Evolutionary conservation across 2,888 invertebrate species (phyloP).

Genomic region (Nephrotoma flavescens): DNA sequence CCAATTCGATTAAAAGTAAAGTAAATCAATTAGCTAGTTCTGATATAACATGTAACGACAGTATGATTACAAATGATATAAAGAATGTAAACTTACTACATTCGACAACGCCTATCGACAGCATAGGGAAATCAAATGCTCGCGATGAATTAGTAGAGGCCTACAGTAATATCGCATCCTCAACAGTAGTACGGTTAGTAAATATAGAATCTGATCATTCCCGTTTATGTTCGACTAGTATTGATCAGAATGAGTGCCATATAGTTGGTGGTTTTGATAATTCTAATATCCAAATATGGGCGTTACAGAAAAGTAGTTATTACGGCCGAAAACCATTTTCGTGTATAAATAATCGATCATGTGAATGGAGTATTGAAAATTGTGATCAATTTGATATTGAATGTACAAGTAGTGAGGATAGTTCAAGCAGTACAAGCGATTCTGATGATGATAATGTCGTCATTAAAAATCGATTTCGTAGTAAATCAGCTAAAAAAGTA

Average conservation of each 20-base stretch:
- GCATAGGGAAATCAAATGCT: not conserved
- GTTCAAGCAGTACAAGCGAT: conserved; percentile 9
- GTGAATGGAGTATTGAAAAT: conserved; percentile 26
- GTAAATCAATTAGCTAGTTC: not conserved
- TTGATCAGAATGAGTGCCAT: conserved; percentile 28
- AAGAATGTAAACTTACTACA: not conserved
- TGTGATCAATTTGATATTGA: conserved; percentile 8
- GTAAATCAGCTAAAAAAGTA: conserved; percentile 14
- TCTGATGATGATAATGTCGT: conserved; percentile 18
- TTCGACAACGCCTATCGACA: not conserved
- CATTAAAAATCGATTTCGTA: conserved; percentile 2
- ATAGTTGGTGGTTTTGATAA: conserved; percentile 28
- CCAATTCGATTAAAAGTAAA: not conserved
- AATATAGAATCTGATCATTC: conserved; percentile 2
- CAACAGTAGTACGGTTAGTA: not conserved
- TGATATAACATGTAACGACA: not conserved
- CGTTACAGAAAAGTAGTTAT: conserved; percentile 24
- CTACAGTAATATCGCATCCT: not conserved
- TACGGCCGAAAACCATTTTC: conserved; percentile 25
- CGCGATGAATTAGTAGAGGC: not conserved
- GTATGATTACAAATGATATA: not conserved
- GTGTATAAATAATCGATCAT: conserved; percentile 17
- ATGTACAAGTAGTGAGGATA: conserved; percentile 8
- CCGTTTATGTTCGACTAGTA: conserved; percentile 16
- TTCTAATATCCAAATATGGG: conserved; percentile 28